Conservation (phyloP, 2,888 invertebrate genomes). For the Syritta pipiens region DNA sequence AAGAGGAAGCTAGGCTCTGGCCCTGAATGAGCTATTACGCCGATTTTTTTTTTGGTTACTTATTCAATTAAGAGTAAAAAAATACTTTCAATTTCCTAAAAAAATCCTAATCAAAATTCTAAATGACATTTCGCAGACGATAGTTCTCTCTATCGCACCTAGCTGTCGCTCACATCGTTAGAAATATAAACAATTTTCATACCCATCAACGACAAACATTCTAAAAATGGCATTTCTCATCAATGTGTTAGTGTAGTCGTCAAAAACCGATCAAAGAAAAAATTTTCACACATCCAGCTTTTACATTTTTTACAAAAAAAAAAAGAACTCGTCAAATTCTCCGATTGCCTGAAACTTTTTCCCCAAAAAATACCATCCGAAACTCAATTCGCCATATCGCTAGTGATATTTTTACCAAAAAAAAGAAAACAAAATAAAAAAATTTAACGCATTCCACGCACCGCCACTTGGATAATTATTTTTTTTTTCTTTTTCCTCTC, state of each 20-base stretch:
- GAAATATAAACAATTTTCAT: conserved; percentile 57
- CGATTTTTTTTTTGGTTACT: no score
- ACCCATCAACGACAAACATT: conserved; percentile 55
- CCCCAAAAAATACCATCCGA: not conserved
- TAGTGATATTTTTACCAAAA: conserved; percentile 59
- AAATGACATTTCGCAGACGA: not conserved
- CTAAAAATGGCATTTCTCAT: conserved; percentile 66
- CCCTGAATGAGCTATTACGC: no score
- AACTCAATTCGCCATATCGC: conserved; percentile 25
- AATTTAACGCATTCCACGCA: conserved; percentile 45
- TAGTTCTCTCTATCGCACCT: not conserved
- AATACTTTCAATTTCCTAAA: not conserved
- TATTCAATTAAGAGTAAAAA: no score
- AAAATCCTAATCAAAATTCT: not conserved
- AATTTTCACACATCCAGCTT: conserved; percentile 63
- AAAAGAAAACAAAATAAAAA: conserved; percentile 9
- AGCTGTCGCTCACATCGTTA: conserved; percentile 18
- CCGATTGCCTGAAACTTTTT: conserved; percentile 12
- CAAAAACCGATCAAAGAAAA: conserved; percentile 56
- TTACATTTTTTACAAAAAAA: conserved; percentile 53
- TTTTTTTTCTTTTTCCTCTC: conserved; percentile 33
- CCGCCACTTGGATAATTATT: conserved; percentile 49
- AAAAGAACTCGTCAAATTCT: conserved; percentile 35
- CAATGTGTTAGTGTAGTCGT: conserved; percentile 55
- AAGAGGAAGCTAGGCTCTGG: no score